Base-by-base conservation (phyloP, 2,888 invertebrate genomes). In the Ypsolopha sequella region DNA sequence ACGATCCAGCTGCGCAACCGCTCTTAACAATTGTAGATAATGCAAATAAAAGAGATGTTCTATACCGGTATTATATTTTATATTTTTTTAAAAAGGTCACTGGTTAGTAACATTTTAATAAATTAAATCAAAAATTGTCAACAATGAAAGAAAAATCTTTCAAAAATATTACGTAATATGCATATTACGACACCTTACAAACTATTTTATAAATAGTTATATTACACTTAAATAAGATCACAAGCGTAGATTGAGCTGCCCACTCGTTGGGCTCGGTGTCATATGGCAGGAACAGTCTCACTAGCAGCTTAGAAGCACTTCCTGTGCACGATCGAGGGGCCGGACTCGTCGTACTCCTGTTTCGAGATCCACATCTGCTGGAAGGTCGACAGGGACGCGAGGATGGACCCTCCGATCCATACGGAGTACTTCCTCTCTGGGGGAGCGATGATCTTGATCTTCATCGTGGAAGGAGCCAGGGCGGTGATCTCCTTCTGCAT, bases 301-400 rank as follows among this genome's bases (percentile, higher is more conserved):
- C 76, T 79, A 80, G 80, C 80, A 81, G 73, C 85, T 92, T 96
- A 96, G 93, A 97, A 97, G 92, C 97, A 97, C 91, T 97, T 97
- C 90, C 97, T 94, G 93, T 97, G 97, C 73, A 97, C 97, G 76
- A 96, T 96, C 68, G 95, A 95, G 70, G 97, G 97, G 73, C 97
- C 97, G 66, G 96, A 96, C 88, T 97, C 97, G 81, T 97, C 97
- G 88, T 97, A 97, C 80, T 97, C 97, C 87, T 96, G 96, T 89
- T 97, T 97, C 76, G 95, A 95, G 89, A 96, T 95, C 95, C 95
- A 95, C 95, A 95, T 95, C 89, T 95, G 94, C 80, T 95, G 95
- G 94, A 96, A 95, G 87, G 95, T 95, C 69, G 95, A 95, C 65
- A 95, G 89, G 61, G 95, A 95, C 56, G 95, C 95, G 74, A 95